phyloP scores from a whole-genome alignment of 2,888 invertebrate species.

The Escarpia spicata region DNA sequence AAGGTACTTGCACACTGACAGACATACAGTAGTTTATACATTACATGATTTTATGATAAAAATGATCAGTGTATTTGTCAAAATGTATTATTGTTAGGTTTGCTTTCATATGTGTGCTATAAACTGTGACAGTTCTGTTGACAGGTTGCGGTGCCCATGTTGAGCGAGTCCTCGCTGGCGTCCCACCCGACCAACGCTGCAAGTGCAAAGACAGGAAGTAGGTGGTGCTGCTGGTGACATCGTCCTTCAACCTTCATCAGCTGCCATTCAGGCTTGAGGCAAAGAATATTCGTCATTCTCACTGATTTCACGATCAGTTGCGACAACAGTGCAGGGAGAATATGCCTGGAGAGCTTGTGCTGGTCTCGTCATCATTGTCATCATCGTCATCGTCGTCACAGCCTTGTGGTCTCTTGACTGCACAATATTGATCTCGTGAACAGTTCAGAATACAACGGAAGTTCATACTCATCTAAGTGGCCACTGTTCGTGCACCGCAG shows the following conservation, averaged over 20 bases:
- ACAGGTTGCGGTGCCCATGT: slow-evolving; percentile 20
- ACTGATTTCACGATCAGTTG: neutral
- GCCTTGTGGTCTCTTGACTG: neutral
- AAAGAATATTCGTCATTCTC: neutral
- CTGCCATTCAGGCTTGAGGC: neutral
- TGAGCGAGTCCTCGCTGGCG: neutral
- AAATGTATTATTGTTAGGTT: neutral
- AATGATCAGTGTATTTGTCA: neutral
- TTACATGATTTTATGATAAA: no score
- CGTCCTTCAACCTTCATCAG: neutral
- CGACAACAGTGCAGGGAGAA: neutral
- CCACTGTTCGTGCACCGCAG: neutral
- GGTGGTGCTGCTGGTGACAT: neutral
- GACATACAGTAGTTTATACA: no score
- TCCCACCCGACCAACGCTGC: slow-evolving; percentile 13
- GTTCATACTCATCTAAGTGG: neutral
- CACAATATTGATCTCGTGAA: neutral
- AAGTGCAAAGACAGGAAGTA: slow-evolving; percentile 14
- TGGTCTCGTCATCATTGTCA: neutral
- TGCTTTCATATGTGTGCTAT: neutral
- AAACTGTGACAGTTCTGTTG: neutral
- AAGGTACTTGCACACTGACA: no score
- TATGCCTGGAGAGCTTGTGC: neutral
- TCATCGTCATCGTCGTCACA: neutral
- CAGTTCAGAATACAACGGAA: neutral